Evolutionary conservation across 2,113 vertebrate species (phyloP).

Genomic region (Astatotilapia flaviijosephi): DNA sequence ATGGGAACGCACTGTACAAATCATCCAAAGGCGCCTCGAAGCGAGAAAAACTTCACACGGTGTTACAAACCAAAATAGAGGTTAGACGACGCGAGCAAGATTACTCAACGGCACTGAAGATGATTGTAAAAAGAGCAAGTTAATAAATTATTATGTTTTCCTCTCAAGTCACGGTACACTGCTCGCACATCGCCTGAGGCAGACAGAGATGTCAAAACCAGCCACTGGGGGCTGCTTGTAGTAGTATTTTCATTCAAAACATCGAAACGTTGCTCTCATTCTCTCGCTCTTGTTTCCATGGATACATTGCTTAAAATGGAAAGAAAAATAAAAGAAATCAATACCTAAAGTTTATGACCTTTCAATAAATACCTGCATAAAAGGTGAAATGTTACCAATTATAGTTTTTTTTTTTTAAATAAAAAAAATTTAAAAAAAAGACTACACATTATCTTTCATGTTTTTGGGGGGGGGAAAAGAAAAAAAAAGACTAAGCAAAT

Average conservation of each 20-base stretch:
- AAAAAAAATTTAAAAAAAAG: fast-evolving
- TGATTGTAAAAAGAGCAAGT: neutral
- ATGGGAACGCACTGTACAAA: neutral
- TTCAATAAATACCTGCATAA: neutral
- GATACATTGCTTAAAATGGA: neutral
- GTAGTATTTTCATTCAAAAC: neutral
- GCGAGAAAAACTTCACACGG: neutral
- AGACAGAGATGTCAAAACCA: neutral
- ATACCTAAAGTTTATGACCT: neutral
- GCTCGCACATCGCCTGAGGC: neutral
- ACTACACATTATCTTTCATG: neutral
- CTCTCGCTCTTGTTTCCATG: neutral
- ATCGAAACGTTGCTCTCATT: neutral
- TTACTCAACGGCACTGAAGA: neutral
- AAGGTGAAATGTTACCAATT: neutral
- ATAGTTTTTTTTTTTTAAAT: neutral
- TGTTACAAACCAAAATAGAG: neutral
- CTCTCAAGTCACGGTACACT: neutral
- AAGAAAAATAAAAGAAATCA: neutral
- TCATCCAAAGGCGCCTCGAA: neutral
- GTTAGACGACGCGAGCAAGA: neutral
- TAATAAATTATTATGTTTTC: conserved; percentile 23
- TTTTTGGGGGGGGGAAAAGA: fast-evolving
- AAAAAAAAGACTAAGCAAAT: neutral
- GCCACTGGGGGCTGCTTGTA: neutral